Evolutionary conservation across 2,797 vertebrate species (phyloP), one percentile per base, ranked within the genome.

Genomic region (Chaunax sp.): DNA sequence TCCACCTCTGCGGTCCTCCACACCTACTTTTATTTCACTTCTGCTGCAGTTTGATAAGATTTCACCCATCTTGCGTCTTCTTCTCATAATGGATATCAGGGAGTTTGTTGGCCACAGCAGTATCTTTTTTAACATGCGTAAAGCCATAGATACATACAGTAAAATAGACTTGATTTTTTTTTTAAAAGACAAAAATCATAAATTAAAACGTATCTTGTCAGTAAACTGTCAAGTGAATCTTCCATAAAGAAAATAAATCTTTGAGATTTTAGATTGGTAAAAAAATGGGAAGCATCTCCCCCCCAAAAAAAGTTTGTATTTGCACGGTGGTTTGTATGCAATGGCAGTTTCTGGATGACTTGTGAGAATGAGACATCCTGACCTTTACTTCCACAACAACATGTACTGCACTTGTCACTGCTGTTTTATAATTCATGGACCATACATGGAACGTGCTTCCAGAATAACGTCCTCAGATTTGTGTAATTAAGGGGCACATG

Each of bases 361-460:
- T 62, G 23, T 40, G 81, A 80, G 70, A 76, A 73, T 56, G 25
- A 70, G 64, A 72, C 65, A 68, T 50, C 5, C 40, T 85, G 85
- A 89, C 86, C 86, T 88, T 90, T 88, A 51, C 69, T 80, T 80
- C 68, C 66, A 72, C 33, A 71, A 80, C 77, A 87, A 75, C 82
- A 69, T 82, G 83, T 78, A 80, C 77, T 37, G 19, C 73, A 77
- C 72, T 74, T 63, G 85, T 79, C 78, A 50, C 61, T 2, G 47
- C 69, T 51, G 77, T 77, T 85, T 77, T 67, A 65, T 77, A 78
- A 76, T 77, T 83, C 78, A 70, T 33, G 63, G 52, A 43, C 69
- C 45, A 16, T 77, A 57, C 64, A 46, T 23, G 23, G 52, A 67
- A 61, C 40, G 43, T 38, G 38, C 63, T 47, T 37, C 69, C 53